A percentile compares a stretch with the other conserved stretches of the same genome.
phyloP scores from a whole-genome alignment of 1,140 invertebrate species.

The Heliconius himera region DNA sequence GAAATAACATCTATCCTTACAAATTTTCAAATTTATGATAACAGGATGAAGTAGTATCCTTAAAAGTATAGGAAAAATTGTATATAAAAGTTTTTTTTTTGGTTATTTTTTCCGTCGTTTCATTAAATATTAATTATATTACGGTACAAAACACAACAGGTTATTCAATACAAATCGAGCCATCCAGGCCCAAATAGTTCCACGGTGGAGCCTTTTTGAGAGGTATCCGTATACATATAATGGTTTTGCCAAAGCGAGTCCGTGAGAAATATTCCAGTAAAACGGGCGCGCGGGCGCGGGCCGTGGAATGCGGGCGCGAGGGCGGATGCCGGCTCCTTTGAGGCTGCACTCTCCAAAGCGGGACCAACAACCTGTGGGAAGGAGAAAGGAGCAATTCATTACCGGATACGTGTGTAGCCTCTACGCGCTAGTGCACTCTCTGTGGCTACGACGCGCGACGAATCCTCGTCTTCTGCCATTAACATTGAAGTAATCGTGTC shows the following conservation, averaged over 20 bases:
- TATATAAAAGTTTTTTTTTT: no score
- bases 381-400: slow-evolving; percentile 70
- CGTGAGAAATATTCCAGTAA: slow-evolving; percentile 81
- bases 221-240: slow-evolving; percentile 60
- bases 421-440: slow-evolving; percentile 37
- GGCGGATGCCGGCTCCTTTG: slow-evolving; percentile 78
- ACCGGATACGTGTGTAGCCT: slow-evolving; percentile 40
- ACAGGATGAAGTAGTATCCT: neutral
- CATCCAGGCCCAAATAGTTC: slow-evolving; percentile 57
- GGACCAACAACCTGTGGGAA: slow-evolving; percentile 68
- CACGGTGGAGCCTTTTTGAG: slow-evolving; percentile 54
- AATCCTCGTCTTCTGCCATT: slow-evolving; percentile 12
- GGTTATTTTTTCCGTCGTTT: slow-evolving; percentile 37
- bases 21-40: no score
- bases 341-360: slow-evolving; percentile 69
- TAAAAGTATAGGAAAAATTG: neutral
- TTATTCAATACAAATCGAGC: slow-evolving; percentile 49
- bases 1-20: no score
- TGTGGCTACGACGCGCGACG: slow-evolving; percentile 23
- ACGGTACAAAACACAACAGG: slow-evolving; percentile 47
- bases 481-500: slow-evolving; percentile 30
- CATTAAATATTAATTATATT: slow-evolving; percentile 55
- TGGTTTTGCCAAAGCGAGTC: slow-evolving; percentile 76
- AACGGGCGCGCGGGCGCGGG: slow-evolving; percentile 64
- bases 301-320: slow-evolving; percentile 75